Evolutionary conservation across 2,888 invertebrate genomes (phyloP), one percentile per base, ranked within the genome.

Genomic region (Hemithea aestivaria): DNA sequence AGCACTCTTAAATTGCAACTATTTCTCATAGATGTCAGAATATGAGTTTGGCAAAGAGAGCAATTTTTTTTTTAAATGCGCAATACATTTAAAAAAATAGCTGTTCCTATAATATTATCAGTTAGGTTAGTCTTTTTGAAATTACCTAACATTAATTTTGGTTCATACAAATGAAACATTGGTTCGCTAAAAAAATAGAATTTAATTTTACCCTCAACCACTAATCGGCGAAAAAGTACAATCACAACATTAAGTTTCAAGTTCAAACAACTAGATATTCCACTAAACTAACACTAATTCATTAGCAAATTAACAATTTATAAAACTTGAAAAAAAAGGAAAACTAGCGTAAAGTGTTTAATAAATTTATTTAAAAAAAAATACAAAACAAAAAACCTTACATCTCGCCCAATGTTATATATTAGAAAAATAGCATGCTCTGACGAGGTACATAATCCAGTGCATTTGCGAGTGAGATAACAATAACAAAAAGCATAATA

Each of bases 361-460:
- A 82, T 76, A 82, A 73, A 76, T 82, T 87, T 83, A 82, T 82
- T 84, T 70, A 78, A 80, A 85, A 76, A 79, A 79, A 78, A 60
- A 68, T 76, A 62, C 68, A 73, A 72, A 74, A 71, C 73, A 77
- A 76, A 71, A 68, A 71, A 65, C 66, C 56, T 62, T 67, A 73
- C 69, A 73, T 77, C 68, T 66, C 71, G 73, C 68, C 66, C 72
- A 70, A 73, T 66, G 65, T 71, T 74, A 72, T 63, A 66, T 28
- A 33, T 62, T 75, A 74, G 64, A 74, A 77, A 75, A 72, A 76
- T 64, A 71, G 61, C 63, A 60, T 61, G 58, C 61, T 69, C 16
- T 16, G 16, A 4, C 2, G 16, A 72, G 10, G 7, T 72, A 73
- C 52, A 72, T 66, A 70, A 64, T 55, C 35, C 48, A 61, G 61